Evolutionary conservation across 1,140 invertebrate species (phyloP).

Genomic region (Gonioctena quinquepunctata): DNA sequence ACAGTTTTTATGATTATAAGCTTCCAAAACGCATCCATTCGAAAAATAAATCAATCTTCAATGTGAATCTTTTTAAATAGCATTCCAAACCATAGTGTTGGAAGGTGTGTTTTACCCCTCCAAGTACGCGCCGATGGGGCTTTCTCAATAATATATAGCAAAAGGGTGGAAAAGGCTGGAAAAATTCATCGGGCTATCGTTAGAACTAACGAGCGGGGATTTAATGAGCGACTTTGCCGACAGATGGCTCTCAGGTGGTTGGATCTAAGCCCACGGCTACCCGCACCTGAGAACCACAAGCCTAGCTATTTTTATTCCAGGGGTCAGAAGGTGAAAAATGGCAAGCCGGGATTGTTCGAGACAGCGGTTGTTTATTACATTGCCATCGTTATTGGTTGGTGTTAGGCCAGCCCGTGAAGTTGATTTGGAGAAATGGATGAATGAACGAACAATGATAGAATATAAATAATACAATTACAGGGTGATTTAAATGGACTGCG

Average conservation of each 20-base stretch:
- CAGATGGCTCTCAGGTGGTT: slow-evolving; percentile 28
- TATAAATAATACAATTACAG: too few relatives aligned
- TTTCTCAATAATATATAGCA: slow-evolving; percentile 21
- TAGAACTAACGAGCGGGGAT: slow-evolving; percentile 27
- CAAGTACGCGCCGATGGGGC: neutral
- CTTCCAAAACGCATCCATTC: too few relatives aligned
- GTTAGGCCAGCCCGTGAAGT: too few relatives aligned
- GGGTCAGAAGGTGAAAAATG: neutral
- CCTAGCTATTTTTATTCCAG: slow-evolving; percentile 15
- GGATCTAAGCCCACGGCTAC: slow-evolving; percentile 12
- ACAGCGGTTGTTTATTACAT: slow-evolving; percentile 5
- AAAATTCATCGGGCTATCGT: slow-evolving; percentile 18
- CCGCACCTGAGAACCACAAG: slow-evolving; percentile 5
- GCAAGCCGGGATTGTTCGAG: neutral
- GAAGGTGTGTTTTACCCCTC: neutral
- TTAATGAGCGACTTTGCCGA: slow-evolving; percentile 28
- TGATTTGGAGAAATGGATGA: too few relatives aligned
- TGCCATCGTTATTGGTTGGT: slow-evolving; percentile 5
- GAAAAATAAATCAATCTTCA: too few relatives aligned
- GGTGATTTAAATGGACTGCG: too few relatives aligned
- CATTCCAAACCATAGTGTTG: too few relatives aligned
- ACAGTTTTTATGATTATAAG: too few relatives aligned
- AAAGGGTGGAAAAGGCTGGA: slow-evolving; percentile 1
- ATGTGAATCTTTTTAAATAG: too few relatives aligned
- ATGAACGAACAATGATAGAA: too few relatives aligned